These are phyloP conservation scores for Tricholauxania praeusta DNA, from an alignment of 2,888 invertebrate genomes.

Conservation along the genomic window DNA sequence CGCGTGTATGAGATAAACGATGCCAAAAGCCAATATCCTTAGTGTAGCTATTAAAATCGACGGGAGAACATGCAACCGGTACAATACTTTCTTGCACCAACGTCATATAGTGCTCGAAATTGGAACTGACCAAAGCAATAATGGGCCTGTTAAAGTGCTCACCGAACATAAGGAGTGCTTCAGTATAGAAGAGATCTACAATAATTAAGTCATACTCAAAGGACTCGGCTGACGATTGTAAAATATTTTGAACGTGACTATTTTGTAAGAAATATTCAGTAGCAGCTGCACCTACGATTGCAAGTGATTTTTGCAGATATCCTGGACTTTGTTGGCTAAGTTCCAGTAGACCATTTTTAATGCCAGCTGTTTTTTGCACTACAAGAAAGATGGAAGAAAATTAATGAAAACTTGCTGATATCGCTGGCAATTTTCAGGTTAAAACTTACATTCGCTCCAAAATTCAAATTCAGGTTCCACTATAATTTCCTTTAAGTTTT, in stretches of 20 bases:
- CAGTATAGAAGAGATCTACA: slow-evolving; percentile 67
- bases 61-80: slow-evolving; percentile 69
- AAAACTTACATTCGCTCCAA: slow-evolving; percentile 60
- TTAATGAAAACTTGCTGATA: background rate
- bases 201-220: slow-evolving; percentile 68
- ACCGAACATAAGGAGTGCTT: slow-evolving; percentile 66
- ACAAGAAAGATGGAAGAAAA: slow-evolving; percentile 7
- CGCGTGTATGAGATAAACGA: slow-evolving; percentile 70
- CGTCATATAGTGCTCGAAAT: slow-evolving; percentile 68
- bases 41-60: slow-evolving; percentile 61
- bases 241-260: slow-evolving; percentile 49
- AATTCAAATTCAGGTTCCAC: slow-evolving; percentile 60
- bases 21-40: slow-evolving; percentile 69
- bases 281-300: slow-evolving; percentile 55
- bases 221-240: slow-evolving; percentile 56
- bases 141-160: slow-evolving; percentile 65
- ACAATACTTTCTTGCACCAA: slow-evolving; percentile 68
- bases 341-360: slow-evolving; percentile 48
- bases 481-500: slow-evolving; percentile 60
- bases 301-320: slow-evolving; percentile 56
- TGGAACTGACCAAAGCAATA: slow-evolving; percentile 65
- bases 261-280: slow-evolving; percentile 60
- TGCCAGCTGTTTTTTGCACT: slow-evolving; percentile 52
- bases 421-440: background rate
- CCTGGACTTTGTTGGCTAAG: slow-evolving; percentile 48